phyloP scores from a whole-genome alignment of 2,797 vertebrate species.

The Limnodromus scolopaceus region DNA sequence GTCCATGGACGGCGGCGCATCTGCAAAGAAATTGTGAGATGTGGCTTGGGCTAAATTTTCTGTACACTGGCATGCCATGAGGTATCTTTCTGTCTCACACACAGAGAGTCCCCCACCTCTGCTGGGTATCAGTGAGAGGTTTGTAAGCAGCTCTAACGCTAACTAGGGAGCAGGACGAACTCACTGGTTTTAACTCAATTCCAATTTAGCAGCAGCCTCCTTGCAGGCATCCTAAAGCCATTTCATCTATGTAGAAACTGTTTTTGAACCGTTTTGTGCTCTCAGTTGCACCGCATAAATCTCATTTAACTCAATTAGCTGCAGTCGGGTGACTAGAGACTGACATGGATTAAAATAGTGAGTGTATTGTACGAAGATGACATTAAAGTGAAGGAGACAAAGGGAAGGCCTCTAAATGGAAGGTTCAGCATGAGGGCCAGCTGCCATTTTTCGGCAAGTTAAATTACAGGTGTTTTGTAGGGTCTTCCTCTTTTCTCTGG shows the following conservation, averaged over 20 bases:
- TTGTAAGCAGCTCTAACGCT: neutral
- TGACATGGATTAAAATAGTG: neutral
- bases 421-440: neutral
- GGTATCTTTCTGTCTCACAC: neutral
- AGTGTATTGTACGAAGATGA: neutral
- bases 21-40: neutral
- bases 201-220: neutral
- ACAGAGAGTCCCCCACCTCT: neutral
- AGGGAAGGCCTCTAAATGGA: neutral
- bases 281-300: neutral
- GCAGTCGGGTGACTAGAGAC: neutral
- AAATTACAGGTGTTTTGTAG: neutral
- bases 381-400: neutral
- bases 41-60: neutral
- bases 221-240: neutral
- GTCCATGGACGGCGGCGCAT: rapidly evolving
- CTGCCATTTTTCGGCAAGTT: neutral
- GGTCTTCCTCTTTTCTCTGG: neutral
- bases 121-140: neutral
- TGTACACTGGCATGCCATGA: rapidly evolving
- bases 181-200: rapidly evolving
- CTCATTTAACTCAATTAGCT: neutral
- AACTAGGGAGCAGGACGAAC: rapidly evolving
- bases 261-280: neutral
- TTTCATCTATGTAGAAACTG: neutral